Evolutionary conservation across 2,797 vertebrate genomes (phyloP).

Genomic region (Muscicapa striata): DNA sequence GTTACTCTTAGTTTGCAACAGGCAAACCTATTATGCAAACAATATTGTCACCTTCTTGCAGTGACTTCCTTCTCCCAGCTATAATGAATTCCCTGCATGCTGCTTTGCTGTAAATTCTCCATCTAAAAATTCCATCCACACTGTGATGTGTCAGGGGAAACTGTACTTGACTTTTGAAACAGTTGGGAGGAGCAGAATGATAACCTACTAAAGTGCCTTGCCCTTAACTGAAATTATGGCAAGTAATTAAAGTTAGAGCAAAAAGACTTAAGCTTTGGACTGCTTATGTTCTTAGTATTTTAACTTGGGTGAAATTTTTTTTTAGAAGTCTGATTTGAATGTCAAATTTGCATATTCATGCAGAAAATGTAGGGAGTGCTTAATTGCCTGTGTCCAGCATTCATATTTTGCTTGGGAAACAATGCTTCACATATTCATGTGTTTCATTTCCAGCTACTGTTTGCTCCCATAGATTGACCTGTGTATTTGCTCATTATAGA

Average conservation of each 20-base stretch:
- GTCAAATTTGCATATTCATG: constrained; percentile 42
- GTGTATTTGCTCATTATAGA: background rate
- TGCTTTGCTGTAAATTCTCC: constrained; percentile 23
- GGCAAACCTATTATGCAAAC: constrained; percentile 16
- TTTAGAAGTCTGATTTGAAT: constrained; percentile 39
- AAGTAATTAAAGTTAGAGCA: constrained; percentile 57
- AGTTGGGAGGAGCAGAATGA: constrained; percentile 38
- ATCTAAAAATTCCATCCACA: constrained; percentile 33
- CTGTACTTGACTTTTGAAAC: constrained; percentile 37
- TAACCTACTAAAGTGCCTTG: constrained; percentile 31
- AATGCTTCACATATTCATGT: background rate
- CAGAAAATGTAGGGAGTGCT: background rate
- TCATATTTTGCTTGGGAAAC: background rate
- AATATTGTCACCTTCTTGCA: constrained; percentile 13
- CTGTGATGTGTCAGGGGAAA: constrained; percentile 21
- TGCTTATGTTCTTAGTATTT: background rate
- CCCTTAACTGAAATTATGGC: constrained; percentile 45
- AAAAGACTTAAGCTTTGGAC: constrained; percentile 10
- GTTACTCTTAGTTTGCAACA: background rate
- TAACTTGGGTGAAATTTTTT: background rate
- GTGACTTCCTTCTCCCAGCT: background rate
- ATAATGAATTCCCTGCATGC: constrained; percentile 43
- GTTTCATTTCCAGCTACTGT: background rate
- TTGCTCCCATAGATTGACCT: background rate
- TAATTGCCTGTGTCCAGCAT: constrained; percentile 24